Percentiles rank a stretch among this genome's conserved stretches.
Conservation (phyloP, 2,797 vertebrate species). For the Rhynchonycteris naso region DNA sequence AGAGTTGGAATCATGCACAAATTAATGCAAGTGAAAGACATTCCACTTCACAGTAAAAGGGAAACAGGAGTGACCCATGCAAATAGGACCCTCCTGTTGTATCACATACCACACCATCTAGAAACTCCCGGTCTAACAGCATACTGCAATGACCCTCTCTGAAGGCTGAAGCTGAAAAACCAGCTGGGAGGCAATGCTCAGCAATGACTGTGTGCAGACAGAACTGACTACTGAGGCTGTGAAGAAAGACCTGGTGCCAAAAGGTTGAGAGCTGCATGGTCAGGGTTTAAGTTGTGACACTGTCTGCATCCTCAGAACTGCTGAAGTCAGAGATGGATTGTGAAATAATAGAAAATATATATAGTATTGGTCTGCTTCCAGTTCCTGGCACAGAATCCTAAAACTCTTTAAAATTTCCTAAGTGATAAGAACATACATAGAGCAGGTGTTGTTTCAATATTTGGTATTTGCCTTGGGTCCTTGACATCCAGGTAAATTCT, state of each 20-base stretch:
- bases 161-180: not conserved
- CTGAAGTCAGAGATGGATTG: not conserved
- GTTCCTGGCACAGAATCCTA: not conserved
- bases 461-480: not conserved
- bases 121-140: not conserved
- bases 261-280: not conserved
- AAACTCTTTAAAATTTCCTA: not conserved
- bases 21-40: not conserved
- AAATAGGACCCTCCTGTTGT: not conserved
- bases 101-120: not conserved
- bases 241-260: not conserved
- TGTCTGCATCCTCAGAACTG: not conserved
- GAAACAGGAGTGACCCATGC: rapidly evolving
- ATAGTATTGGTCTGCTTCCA: not conserved
- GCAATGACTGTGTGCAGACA: not conserved
- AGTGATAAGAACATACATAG: not conserved
- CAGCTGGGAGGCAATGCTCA: not conserved
- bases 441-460: not conserved
- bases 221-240: not conserved
- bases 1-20: not conserved
- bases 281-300: not conserved
- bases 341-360: not conserved
- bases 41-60: not conserved
- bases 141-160: not conserved
- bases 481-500: not conserved